A percentile compares a stretch with the other conserved stretches of the same genome.
Evolutionary conservation across 2,113 vertebrate genomes (phyloP).

Genomic region (Mesitornis unicolor): DNA sequence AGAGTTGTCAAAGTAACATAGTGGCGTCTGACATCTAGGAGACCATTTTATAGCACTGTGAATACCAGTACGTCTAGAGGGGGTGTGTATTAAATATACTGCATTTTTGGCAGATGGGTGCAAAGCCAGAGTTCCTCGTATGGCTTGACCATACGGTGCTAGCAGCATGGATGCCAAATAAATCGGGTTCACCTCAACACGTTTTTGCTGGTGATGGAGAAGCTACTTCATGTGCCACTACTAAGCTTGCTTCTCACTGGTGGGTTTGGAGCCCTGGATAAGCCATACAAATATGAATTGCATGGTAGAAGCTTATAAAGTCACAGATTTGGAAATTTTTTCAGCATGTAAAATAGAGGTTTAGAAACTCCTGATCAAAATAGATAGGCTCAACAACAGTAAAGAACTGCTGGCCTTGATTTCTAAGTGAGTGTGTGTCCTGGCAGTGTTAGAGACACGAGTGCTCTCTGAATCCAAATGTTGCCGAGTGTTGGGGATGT

Average conservation of each 20-base stretch:
- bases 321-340: background rate
- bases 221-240: background rate
- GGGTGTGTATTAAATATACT: rapidly evolving
- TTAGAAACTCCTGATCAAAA: background rate
- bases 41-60: background rate
- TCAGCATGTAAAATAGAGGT: background rate
- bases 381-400: background rate
- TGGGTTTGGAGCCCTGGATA: background rate
- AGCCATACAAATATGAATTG: background rate
- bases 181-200: background rate
- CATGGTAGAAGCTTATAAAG: background rate
- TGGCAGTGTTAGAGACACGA: rapidly evolving
- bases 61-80: background rate
- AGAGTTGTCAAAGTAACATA: background rate
- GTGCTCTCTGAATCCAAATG: background rate
- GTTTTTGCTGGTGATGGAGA: background rate
- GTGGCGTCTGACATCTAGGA: background rate
- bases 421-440: background rate
- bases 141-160: background rate
- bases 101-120: background rate
- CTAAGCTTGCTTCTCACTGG: background rate
- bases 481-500: background rate
- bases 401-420: background rate
- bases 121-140: background rate
- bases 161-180: background rate